Conservation (phyloP, 2,888 invertebrate genomes). For the Leptopilina syphax region DNA sequence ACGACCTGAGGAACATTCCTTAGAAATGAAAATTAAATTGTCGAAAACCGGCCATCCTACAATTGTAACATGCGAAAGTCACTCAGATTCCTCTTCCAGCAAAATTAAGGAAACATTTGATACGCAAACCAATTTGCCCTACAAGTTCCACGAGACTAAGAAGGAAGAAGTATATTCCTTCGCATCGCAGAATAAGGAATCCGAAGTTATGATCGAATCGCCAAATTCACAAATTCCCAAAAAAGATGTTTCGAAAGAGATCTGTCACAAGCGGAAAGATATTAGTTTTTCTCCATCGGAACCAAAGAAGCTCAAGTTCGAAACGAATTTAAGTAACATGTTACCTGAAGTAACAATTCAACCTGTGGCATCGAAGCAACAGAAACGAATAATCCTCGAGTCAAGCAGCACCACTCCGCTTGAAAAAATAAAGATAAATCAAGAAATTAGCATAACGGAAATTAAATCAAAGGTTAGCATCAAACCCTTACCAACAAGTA, state of each 20-base stretch:
- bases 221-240: conserved; percentile 48
- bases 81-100: conserved; percentile 51
- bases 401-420: conserved; percentile 64
- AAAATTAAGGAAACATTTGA: conserved; percentile 55
- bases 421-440: conserved; percentile 71
- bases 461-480: conserved; percentile 53
- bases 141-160: conserved; percentile 60
- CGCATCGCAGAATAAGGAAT: conserved; percentile 60
- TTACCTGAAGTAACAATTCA: conserved; percentile 74
- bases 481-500: conserved; percentile 58
- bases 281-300: conserved; percentile 69
- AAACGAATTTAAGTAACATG: conserved; percentile 69
- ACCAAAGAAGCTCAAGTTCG: conserved; percentile 71
- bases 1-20: conserved; percentile 56
- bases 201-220: conserved; percentile 70
- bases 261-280: conserved; percentile 69
- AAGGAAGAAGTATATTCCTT: conserved; percentile 52
- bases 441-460: conserved; percentile 74
- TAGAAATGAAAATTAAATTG: conserved; percentile 72
- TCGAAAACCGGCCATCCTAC: conserved; percentile 73
- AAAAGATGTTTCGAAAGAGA: conserved; percentile 54
- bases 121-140: conserved; percentile 52
- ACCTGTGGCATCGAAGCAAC: conserved; percentile 65
- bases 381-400: conserved; percentile 61
- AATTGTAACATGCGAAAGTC: conserved; percentile 67